Percentiles rank a stretch among this genome's conserved stretches.
These are phyloP conservation scores for Cordylochernes scorpioides DNA, from an alignment of 2,888 invertebrate species.

Conservation along the genomic window DNA sequence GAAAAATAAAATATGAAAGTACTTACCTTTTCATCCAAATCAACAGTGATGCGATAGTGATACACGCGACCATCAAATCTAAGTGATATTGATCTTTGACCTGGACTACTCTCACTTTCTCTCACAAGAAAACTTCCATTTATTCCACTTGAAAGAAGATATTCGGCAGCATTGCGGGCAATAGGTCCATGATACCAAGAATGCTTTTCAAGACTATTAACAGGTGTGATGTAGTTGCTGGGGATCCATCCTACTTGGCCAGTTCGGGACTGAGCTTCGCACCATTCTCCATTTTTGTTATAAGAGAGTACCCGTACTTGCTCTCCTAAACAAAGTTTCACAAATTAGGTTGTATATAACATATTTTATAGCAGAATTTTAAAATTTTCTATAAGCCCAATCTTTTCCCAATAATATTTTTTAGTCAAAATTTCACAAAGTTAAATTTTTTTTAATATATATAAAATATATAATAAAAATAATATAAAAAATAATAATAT, in stretches of 20 bases:
- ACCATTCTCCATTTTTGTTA: conserved; percentile 98
- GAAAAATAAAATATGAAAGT: neutral
- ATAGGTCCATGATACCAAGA: conserved; percentile 93
- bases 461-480: too few species aligned
- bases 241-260: conserved; percentile 96
- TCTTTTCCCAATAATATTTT: conserved; percentile 1
- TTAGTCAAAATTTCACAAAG: conserved; percentile 1
- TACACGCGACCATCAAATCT: conserved; percentile 90
- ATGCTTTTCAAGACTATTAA: conserved; percentile 92
- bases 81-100: conserved; percentile 51
- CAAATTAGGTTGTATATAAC: conserved; percentile 1
- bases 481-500: neutral
- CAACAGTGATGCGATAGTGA: conserved; percentile 89
- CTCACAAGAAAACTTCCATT: conserved; percentile 95
- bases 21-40: conserved; percentile 55
- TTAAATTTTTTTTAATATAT: too few species aligned
- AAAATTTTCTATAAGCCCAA: neutral
- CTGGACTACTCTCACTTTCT: conserved; percentile 85
- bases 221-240: conserved; percentile 88
- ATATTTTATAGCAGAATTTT: neutral
- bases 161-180: conserved; percentile 89
- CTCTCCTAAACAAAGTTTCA: conserved; percentile 36
- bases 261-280: conserved; percentile 73
- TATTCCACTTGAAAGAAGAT: conserved; percentile 86
- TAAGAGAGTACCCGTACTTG: conserved; percentile 89